Percentiles rank a stretch among this genome's conserved stretches.
These are phyloP conservation scores for Alentia gelatinosa DNA, from an alignment of 2,888 invertebrate genomes.

Conservation along the genomic window DNA sequence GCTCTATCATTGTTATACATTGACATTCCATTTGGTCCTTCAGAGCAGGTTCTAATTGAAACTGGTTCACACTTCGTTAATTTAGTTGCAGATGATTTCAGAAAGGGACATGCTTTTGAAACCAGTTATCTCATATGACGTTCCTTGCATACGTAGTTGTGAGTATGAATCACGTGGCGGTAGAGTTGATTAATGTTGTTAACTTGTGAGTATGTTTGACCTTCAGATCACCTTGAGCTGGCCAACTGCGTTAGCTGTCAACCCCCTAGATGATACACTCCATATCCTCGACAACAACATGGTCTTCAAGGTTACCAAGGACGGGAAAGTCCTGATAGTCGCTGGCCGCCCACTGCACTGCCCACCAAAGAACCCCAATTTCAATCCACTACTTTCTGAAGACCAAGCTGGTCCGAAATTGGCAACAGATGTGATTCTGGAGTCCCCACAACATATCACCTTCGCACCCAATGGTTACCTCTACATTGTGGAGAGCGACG, in stretches of 20 bases:
- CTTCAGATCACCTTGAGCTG: constrained; percentile 93
- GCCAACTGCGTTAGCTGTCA: constrained; percentile 97
- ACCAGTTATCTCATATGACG: no score
- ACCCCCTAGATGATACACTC: constrained; percentile 95
- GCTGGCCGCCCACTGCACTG: constrained; percentile 97
- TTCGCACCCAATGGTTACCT: constrained; percentile 95
- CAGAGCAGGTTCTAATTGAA: no score
- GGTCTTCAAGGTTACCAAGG: constrained; percentile 93
- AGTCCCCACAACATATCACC: constrained; percentile 92
- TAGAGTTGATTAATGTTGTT: no score
- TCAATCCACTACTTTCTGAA: constrained; percentile 73
- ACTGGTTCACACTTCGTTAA: no score
- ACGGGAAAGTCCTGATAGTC: constrained; percentile 91
- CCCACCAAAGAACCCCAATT: constrained; percentile 86
- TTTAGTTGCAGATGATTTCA: no score
- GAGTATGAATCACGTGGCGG: no score
- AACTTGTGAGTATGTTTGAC: constrained; percentile 5
- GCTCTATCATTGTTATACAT: no score
- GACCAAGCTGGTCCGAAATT: constrained; percentile 80
- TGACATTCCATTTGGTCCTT: no score
- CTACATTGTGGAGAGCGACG: constrained; percentile 95
- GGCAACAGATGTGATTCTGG: constrained; percentile 93
- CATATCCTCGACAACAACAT: constrained; percentile 95
- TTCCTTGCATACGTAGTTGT: no score
- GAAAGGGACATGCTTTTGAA: no score